Percentiles rank a stretch among this genome's conserved stretches.
phyloP scores from a whole-genome alignment of 92 coral and sea anemone species.

The Palythoa heliodiscus region DNA sequence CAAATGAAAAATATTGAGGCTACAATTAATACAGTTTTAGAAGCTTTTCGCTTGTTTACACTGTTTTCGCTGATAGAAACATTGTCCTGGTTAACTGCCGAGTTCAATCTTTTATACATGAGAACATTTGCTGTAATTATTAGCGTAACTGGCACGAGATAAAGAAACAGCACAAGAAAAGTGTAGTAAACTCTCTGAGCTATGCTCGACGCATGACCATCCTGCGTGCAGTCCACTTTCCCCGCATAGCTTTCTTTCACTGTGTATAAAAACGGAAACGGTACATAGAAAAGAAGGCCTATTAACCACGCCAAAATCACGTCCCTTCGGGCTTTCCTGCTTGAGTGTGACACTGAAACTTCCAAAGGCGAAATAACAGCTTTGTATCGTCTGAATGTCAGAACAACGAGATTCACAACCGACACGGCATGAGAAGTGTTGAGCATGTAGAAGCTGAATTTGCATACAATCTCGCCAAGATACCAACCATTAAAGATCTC shows the following conservation, averaged over 20 bases:
- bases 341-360: slow-evolving; percentile 22
- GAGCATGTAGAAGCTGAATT: slow-evolving; percentile 41
- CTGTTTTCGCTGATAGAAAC: neutral
- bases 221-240: neutral
- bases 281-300: slow-evolving; percentile 39
- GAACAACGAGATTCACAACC: slow-evolving; percentile 37
- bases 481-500: slow-evolving; percentile 8
- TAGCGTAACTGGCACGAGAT: slow-evolving; percentile 26
- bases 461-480: slow-evolving; percentile 40
- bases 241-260: neutral
- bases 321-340: slow-evolving; percentile 14
- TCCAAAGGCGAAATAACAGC: slow-evolving; percentile 47
- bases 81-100: neutral
- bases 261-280: slow-evolving; percentile 29
- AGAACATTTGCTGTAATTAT: slow-evolving; percentile 36
- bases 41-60: slow-evolving; percentile 6
- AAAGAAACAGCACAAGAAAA: slow-evolving; percentile 32
- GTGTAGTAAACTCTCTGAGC: slow-evolving; percentile 35
- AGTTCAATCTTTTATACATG: slow-evolving; percentile 25
- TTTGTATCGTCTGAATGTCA: slow-evolving; percentile 50
- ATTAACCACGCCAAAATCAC: slow-evolving; percentile 33
- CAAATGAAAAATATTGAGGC: neutral
- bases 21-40: slow-evolving; percentile 8
- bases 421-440: slow-evolving; percentile 50
- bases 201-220: neutral